Evolutionary conservation across 2,888 invertebrate genomes (phyloP), one percentile per base, ranked within the genome.

Genomic region (Megaustenia siamemsis): DNA sequence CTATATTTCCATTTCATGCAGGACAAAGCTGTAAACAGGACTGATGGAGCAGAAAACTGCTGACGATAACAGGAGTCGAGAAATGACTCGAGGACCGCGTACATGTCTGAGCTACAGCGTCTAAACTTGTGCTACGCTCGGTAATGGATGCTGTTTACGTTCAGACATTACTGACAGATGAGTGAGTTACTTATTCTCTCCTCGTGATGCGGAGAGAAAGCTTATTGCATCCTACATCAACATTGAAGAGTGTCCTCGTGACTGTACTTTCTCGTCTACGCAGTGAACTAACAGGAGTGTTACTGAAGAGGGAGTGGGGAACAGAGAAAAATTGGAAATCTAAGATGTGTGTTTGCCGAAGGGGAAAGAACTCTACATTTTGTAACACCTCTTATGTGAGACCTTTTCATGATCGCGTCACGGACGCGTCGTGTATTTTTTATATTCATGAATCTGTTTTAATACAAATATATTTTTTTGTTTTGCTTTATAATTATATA

Each of bases 131-230:
- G 24, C 40, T 60, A 35, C 24, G 63, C 78, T 63, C 63, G 78
- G 40, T 24, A 40, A 15, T 10, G 66, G 40, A 15, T 63, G 35
- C 12, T 40, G 63, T 78, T 78, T 53, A 78, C n/a, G 40, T 63
- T 6, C n/a, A n/a, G 78, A 63, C 66, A 78, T 40, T 24, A 5
- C 32, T 12, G 43, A 63, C 35, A 78, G 38, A 78, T 63, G 78
- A 60, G 78, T 38, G n/a, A 78, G 78, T 63, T 63, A 78, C 78
- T 78, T 78, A 78, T 78, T 78, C 38, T 21, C 21, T 78, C 35
- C 78, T n/a, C 78, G 60, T 78, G 78, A 78, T 63, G 78, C 38
- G 40, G 8, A 32, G 78, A 60, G 78, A 49, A 63, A 63, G 78
- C 78, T 40, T 78, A 78, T 77, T 77, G 45, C 77, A 53, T 15